Percentiles rank a stretch among this genome's conserved stretches.
Conservation (phyloP, 2,113 vertebrate species). For the Seriola quinqueradiata region DNA sequence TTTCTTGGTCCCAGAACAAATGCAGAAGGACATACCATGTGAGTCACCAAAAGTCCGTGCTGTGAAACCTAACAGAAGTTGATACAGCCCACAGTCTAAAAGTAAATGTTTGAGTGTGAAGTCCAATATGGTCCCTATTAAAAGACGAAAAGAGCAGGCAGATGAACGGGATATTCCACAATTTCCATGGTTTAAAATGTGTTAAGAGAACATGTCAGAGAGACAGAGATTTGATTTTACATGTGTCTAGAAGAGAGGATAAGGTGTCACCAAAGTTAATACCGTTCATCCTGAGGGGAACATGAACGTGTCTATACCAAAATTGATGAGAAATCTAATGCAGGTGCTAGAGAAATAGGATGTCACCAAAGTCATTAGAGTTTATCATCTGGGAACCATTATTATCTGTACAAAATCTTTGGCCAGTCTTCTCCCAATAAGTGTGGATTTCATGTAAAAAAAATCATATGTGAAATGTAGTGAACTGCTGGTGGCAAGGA, state of each 20-base stretch:
- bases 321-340: background rate
- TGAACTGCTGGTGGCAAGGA: too few relatives aligned
- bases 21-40: constrained; percentile 17
- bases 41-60: constrained; percentile 47
- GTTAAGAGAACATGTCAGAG: background rate
- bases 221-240: background rate
- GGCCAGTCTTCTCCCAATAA: too few relatives aligned
- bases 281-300: background rate
- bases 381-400: background rate
- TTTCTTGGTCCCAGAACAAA: constrained; percentile 26
- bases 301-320: background rate
- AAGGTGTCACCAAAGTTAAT: background rate
- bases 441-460: too few relatives aligned
- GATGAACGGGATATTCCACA: background rate
- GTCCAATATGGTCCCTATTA: constrained; percentile 19
- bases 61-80: constrained; percentile 37
- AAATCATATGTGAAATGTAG: too few relatives aligned
- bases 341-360: background rate
- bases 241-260: background rate
- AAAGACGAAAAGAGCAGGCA: background rate
- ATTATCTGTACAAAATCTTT: background rate
- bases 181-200: background rate
- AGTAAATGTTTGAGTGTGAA: constrained; percentile 32
- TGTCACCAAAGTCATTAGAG: background rate
- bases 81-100: constrained; percentile 48